A percentile compares a stretch with the other conserved stretches of the same genome.
phyloP scores from a whole-genome alignment of 1,140 invertebrate genomes.

The Spodoptera litura region DNA sequence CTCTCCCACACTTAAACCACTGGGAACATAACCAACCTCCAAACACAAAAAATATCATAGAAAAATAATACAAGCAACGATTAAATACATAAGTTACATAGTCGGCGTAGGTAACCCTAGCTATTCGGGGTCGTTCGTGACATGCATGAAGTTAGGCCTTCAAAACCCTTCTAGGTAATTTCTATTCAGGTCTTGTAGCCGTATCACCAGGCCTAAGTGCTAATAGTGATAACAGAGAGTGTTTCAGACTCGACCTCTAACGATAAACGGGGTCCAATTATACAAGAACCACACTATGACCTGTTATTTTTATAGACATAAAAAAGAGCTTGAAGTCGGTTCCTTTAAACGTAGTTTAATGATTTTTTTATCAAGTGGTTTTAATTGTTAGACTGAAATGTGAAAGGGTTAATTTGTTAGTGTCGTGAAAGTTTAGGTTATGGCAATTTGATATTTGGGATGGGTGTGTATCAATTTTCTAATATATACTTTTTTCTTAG shows the following conservation, averaged over 20 bases:
- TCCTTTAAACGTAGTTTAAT: no score
- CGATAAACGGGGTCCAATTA: slow-evolving; percentile 40
- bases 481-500: no score
- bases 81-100: slow-evolving; percentile 61
- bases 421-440: no score
- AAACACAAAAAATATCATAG: slow-evolving; percentile 42
- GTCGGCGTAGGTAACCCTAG: slow-evolving; percentile 59
- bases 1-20: no score
- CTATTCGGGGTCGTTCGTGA: slow-evolving; percentile 68
- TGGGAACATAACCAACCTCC: background rate
- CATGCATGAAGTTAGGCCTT: slow-evolving; percentile 59
- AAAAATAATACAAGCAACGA: slow-evolving; percentile 72
- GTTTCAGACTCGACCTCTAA: slow-evolving; percentile 10
- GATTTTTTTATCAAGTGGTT: background rate
- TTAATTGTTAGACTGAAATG: slow-evolving; percentile 35
- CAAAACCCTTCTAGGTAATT: slow-evolving; percentile 65
- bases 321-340: background rate
- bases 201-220: slow-evolving; percentile 64
- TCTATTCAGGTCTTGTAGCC: slow-evolving; percentile 64
- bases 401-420: background rate
- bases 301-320: slow-evolving; percentile 23
- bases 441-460: no score
- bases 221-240: slow-evolving; percentile 66
- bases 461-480: no score
- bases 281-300: slow-evolving; percentile 34